Percentiles rank a stretch among this genome's conserved stretches.
These are phyloP conservation scores for Leucoraja erinaceus DNA, from an alignment of 2,113 vertebrate species.

Conservation along the genomic window DNA sequence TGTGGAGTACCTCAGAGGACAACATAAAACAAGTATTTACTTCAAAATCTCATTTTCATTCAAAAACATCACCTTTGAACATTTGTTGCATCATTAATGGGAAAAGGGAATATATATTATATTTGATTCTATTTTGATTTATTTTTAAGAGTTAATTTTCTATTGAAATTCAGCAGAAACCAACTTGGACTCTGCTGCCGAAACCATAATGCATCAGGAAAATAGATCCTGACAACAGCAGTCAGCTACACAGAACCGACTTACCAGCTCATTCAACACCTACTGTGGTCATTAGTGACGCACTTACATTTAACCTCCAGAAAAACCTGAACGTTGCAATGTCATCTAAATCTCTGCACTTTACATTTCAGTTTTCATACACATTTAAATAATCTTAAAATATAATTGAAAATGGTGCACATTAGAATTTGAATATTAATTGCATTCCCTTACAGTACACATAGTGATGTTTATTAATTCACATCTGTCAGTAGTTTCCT, in stretches of 20 bases:
- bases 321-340: not conserved
- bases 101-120: conserved; percentile 13
- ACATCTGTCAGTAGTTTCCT: not conserved
- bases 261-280: conserved; percentile 39
- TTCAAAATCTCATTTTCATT: conserved; percentile 41
- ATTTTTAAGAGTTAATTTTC: conserved; percentile 41
- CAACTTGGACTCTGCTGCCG: conserved; percentile 40
- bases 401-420: not conserved
- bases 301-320: not conserved
- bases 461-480: not conserved
- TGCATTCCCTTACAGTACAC: not conserved
- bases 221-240: conserved; percentile 41
- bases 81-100: conserved; percentile 6
- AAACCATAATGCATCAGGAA: conserved; percentile 42
- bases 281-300: not conserved
- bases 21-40: conserved; percentile 40
- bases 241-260: conserved; percentile 44
- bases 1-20: conserved; percentile 40
- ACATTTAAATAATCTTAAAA: not conserved
- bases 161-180: conserved; percentile 40
- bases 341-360: not conserved
- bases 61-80: conserved; percentile 41
- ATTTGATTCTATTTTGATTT: conserved; percentile 28
- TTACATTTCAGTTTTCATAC: conserved; percentile 12
- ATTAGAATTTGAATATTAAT: not conserved